Conservation (phyloP, 2,888 invertebrate genomes). For the Pogonocherus hispidulus region DNA sequence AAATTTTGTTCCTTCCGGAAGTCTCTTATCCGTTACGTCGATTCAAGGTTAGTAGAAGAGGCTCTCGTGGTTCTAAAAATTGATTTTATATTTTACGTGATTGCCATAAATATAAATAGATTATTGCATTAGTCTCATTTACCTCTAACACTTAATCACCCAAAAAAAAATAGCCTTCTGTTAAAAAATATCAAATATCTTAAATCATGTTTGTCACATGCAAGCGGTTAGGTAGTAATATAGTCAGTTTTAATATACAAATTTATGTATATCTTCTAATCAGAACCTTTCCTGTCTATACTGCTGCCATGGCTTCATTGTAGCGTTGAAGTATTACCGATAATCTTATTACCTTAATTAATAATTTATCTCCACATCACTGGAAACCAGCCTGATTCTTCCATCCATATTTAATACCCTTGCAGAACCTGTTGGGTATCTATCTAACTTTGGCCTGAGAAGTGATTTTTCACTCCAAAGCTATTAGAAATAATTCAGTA, state of each 20-base stretch:
- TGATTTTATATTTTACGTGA: background rate
- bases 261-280: conserved; percentile 29
- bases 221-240: conserved; percentile 11
- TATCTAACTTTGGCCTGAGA: conserved; percentile 14
- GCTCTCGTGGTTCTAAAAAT: background rate
- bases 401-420: conserved; percentile 37
- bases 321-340: conserved; percentile 32
- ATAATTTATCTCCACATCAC: conserved; percentile 35
- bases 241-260: conserved; percentile 25
- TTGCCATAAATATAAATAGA: conserved; percentile 7
- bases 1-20: conserved; percentile 16
- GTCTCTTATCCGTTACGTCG: background rate
- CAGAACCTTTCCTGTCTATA: conserved; percentile 25
- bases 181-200: conserved; percentile 8
- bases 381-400: conserved; percentile 14
- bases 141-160: background rate
- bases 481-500: conserved; percentile 15
- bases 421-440: conserved; percentile 36
- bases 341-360: conserved; percentile 41
- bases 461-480: conserved; percentile 5
- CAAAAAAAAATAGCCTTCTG: conserved; percentile 1
- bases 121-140: conserved; percentile 1
- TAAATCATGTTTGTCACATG: conserved; percentile 19
- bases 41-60: conserved; percentile 10
- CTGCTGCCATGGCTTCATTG: conserved; percentile 28